Conservation (phyloP, 2,113 vertebrate species). For the Aegotheles bennettii region DNA sequence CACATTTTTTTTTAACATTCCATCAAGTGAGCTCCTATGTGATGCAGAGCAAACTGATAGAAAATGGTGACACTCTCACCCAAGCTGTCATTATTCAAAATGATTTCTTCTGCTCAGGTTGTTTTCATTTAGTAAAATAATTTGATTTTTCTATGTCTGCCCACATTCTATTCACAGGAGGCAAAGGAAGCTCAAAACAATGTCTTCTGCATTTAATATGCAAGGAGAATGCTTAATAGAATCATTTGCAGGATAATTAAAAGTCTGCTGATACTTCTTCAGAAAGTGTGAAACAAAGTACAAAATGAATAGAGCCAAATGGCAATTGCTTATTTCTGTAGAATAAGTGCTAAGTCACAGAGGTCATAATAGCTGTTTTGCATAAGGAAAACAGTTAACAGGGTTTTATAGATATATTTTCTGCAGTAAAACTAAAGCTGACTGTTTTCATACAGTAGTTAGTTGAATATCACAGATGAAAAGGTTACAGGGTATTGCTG, state of each 20-base stretch:
- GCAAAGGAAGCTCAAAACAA: constrained; percentile 66
- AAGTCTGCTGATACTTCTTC: constrained; percentile 65
- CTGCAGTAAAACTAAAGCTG: constrained; percentile 25
- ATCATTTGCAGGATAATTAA: constrained; percentile 73
- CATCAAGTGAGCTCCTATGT: constrained; percentile 62
- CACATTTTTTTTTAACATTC: constrained; percentile 53
- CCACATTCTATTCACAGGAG: constrained; percentile 65
- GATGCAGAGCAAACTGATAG: constrained; percentile 64
- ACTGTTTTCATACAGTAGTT: constrained; percentile 47
- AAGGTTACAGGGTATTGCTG: not conserved
- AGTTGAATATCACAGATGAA: constrained; percentile 8
- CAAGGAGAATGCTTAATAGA: constrained; percentile 68
- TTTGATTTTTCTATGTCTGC: constrained; percentile 71
- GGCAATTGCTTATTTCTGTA: constrained; percentile 65
- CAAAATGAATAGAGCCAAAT: constrained; percentile 56
- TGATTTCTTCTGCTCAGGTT: constrained; percentile 71
- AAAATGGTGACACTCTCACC: constrained; percentile 68
- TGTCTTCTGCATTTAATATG: constrained; percentile 71
- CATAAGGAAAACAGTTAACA: constrained; percentile 63
- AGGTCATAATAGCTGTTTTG: constrained; percentile 66
- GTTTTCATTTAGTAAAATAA: constrained; percentile 72
- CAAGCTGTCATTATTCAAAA: constrained; percentile 67
- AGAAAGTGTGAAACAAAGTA: constrained; percentile 69
- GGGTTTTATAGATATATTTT: constrained; percentile 40
- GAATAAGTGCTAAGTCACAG: constrained; percentile 68